Evolutionary conservation across 53 echinoderm and acorn worm genomes (phyloP), one percentile per base, ranked within the genome.

Genomic region (Henricia sp.): DNA sequence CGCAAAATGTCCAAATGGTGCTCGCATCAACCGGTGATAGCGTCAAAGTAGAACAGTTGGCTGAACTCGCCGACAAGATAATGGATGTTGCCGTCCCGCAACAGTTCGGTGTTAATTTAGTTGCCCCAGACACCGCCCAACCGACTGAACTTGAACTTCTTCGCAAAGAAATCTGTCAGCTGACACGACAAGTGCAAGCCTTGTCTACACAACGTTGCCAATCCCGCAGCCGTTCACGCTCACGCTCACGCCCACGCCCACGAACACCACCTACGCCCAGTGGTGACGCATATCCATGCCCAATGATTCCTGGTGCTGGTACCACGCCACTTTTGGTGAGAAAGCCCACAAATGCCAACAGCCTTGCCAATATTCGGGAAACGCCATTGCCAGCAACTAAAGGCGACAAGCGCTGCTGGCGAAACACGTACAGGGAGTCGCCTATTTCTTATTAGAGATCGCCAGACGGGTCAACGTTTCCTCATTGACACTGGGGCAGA

Each of bases 401-500:
- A 9, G 44, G 44, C 44, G 6, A 44, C 6, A 44, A 6, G 44
- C 44, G n/a, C n/a, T n/a, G n/a, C n/a, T n/a, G n/a, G n/a, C n/a
- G n/a, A n/a, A n/a, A n/a, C n/a, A n/a, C n/a, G n/a, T n/a, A n/a
- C n/a, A n/a, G n/a, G 13, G 6, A 44, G 44, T 44, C 13, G 6
- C 44, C 6, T 44, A 44, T 44, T 44, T 13, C 44, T 9, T 44
- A 13, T 44, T 13, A 44, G 6, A 13, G 44, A 44, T 44, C 44
- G 6, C 6, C 6, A 6, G 6, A 9, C 3, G 19, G 10, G 38
- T 19, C 67, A 37, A 10, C 37, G 2, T 9, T 66, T 82, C 50
- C 53, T 53, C 53, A 17, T 53, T 53, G 53, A 17, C 19, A 17
- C 53, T 53, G 53, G 53, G 11, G 19, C 77, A 58, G 77, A 77